A percentile compares a stretch with the other conserved stretches of the same genome.
Evolutionary conservation across 2,113 vertebrate species (phyloP).

Genomic region (mouse (Mus musculus)): GRCm39 chr1:183296001-183296500

Average conservation of each 20-base stretch:
- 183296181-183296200: not conserved
- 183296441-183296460: no score
- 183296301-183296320: not conserved
- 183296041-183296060: not conserved
- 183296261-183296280: not conserved
- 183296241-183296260: not conserved
- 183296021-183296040: not conserved
- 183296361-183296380: not conserved
- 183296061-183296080: not conserved
- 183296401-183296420: no score
- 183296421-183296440: no score
- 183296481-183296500: no score
- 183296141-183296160: not conserved
- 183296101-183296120: not conserved
- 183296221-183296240: not conserved
- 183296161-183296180: not conserved
- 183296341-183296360: fast-evolving
- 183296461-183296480: no score
- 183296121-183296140: no score
- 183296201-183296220: not conserved
- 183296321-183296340: not conserved
- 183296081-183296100: not conserved
- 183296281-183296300: not conserved
- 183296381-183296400: no score
- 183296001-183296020: not conserved